Conservation (phyloP, 2,113 vertebrate genomes). For the Turnix velox region DNA sequence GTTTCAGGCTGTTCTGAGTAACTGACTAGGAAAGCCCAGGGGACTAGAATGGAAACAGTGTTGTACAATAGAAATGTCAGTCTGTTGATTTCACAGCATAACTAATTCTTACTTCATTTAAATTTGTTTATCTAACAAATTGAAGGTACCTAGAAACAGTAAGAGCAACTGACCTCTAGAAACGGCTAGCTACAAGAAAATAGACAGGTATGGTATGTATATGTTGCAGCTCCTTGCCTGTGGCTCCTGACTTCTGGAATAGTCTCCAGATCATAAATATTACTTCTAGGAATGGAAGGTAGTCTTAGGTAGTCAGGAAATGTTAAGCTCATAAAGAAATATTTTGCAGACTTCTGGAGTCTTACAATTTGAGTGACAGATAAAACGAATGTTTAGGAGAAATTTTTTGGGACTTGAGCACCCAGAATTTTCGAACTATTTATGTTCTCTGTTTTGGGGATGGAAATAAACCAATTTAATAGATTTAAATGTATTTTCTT, state of each 20-base stretch:
- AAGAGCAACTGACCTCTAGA: neutral
- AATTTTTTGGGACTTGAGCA: neutral
- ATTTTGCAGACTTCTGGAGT: neutral
- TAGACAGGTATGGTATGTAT: neutral
- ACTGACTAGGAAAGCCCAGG: neutral
- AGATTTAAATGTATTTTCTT: neutral
- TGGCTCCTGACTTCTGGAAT: neutral
- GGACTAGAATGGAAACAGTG: neutral
- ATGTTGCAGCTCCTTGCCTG: neutral
- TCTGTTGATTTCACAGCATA: neutral
- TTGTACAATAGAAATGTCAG: neutral
- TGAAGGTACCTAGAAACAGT: neutral
- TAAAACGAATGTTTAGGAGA: neutral
- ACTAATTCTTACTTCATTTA: neutral
- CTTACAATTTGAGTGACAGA: neutral
- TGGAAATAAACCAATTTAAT: neutral
- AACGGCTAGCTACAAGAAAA: neutral
- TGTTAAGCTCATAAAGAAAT: neutral
- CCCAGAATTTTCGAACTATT: neutral
- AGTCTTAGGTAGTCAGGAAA: neutral
- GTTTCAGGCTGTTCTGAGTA: conserved; percentile 19
- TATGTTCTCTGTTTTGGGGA: neutral
- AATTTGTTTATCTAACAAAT: neutral
- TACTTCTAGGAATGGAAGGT: neutral
- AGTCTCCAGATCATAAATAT: neutral